phyloP scores from a whole-genome alignment of 2,113 vertebrate genomes.

The Catharus fuscescens region DNA sequence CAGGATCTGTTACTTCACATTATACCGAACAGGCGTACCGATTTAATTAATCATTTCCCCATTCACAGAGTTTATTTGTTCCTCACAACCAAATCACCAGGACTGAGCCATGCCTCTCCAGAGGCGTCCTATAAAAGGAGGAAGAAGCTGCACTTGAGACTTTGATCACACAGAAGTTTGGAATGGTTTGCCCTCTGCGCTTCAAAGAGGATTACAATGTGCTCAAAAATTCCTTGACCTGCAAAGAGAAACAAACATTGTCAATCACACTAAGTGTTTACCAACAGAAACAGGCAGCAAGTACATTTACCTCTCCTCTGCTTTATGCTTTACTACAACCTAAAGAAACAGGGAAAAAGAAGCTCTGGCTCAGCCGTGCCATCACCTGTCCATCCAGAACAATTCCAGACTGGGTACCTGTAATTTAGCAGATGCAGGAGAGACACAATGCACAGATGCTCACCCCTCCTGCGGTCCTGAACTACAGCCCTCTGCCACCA shows the following conservation, averaged over 20 bases:
- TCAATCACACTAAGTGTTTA: not conserved
- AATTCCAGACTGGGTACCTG: not conserved
- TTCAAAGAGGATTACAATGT: constrained; percentile 69
- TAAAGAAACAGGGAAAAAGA: not conserved
- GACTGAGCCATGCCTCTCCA: not conserved
- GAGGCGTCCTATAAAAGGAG: constrained; percentile 9
- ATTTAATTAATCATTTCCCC: not conserved
- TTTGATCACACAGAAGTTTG: not conserved
- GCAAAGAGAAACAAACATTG: constrained; percentile 25
- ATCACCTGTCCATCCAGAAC: not conserved
- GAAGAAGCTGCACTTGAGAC: not conserved
- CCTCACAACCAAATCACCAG: not conserved
- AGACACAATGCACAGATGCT: not conserved
- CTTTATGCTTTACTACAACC: not conserved
- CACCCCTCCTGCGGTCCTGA: not conserved
- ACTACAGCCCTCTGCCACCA: not conserved
- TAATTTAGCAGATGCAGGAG: not conserved
- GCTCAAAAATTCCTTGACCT: constrained; percentile 84
- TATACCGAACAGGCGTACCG: not conserved
- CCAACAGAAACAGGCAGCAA: not conserved
- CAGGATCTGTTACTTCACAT: not conserved
- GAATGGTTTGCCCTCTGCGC: not conserved
- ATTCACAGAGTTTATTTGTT: not conserved
- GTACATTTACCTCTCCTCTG: not conserved
- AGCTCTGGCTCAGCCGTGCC: not conserved